phyloP scores from a whole-genome alignment of 1,140 invertebrate species.

The Plutomurus gul region DNA sequence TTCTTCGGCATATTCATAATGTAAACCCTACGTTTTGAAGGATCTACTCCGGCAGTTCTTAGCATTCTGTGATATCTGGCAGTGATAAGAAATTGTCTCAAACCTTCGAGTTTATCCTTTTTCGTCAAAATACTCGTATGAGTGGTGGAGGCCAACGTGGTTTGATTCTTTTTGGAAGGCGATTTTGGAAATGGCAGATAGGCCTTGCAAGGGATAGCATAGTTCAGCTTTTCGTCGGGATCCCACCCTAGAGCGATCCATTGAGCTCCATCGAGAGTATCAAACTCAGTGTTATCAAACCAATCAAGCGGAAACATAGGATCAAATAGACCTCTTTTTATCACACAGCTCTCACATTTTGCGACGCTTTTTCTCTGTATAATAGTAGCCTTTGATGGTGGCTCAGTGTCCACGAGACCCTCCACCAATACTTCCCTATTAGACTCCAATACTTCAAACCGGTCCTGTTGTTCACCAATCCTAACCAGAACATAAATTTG shows the following conservation, averaged over 20 bases:
- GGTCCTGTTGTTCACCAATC: no score
- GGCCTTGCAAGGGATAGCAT: constrained; percentile 46
- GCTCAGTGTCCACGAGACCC: no score
- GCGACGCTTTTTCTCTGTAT: no score
- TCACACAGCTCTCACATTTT: no score
- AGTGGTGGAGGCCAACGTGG: constrained; percentile 21
- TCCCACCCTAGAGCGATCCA: constrained; percentile 43
- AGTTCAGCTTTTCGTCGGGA: not conserved
- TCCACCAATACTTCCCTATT: no score
- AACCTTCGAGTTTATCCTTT: constrained; percentile 18
- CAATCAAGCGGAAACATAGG: constrained; percentile 40
- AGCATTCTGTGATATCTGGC: constrained; percentile 12
- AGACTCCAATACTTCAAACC: no score
- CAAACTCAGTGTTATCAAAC: constrained; percentile 45
- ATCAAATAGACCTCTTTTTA: constrained; percentile 15
- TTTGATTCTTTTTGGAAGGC: not conserved
- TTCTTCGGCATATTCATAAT: not conserved
- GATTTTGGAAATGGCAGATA: constrained; percentile 39
- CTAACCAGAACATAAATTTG: no score
- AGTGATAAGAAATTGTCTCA: constrained; percentile 4
- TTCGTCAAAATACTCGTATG: constrained; percentile 5
- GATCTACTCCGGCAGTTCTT: not conserved
- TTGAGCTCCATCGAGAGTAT: constrained; percentile 30
- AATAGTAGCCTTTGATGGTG: no score
- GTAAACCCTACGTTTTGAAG: not conserved